These are phyloP conservation scores for Paracentrotus lividus DNA, from an alignment of 53 echinoderm and acorn worm genomes.

Conservation along the genomic window DNA sequence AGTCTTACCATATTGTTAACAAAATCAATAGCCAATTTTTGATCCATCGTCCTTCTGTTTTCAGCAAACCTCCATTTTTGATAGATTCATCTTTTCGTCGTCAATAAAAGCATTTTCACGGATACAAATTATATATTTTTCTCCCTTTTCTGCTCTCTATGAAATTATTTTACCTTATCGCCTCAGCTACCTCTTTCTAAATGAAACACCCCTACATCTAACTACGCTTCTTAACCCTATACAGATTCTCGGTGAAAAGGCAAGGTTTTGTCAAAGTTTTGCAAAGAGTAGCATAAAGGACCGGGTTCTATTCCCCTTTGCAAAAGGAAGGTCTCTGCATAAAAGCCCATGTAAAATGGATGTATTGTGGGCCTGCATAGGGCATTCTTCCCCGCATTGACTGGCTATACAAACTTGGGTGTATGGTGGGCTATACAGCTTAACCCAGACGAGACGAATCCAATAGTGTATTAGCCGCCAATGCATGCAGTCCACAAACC, in stretches of 20 bases:
- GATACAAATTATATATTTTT: constrained; percentile 32
- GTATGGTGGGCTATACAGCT: constrained; percentile 43
- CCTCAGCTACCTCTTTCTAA: constrained; percentile 1
- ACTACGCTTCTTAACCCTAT: constrained; percentile 71
- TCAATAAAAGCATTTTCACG: background rate
- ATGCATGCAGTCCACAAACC: constrained; percentile 46
- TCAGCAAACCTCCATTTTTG: background rate
- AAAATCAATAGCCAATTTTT: background rate
- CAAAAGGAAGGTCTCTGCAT: constrained; percentile 59
- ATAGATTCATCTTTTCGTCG: background rate
- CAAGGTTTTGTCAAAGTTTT: constrained; percentile 65
- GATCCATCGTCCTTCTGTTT: background rate
- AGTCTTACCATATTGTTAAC: constrained; percentile 12
- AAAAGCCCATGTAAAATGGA: constrained; percentile 59
- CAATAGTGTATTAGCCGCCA: constrained; percentile 26
- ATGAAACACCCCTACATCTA: constrained; percentile 53
- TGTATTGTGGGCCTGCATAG: constrained; percentile 49
- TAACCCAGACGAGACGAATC: constrained; percentile 59
- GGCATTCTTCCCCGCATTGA: constrained; percentile 59
- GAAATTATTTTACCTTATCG: constrained; percentile 25
- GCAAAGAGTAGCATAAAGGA: constrained; percentile 68
- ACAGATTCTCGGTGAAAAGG: constrained; percentile 44
- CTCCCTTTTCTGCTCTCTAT: constrained; percentile 44
- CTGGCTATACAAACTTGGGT: constrained; percentile 52
- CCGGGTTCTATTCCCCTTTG: constrained; percentile 49